phyloP scores from a whole-genome alignment of 2,113 vertebrate species.

The Phyllostomus discolor region DNA sequence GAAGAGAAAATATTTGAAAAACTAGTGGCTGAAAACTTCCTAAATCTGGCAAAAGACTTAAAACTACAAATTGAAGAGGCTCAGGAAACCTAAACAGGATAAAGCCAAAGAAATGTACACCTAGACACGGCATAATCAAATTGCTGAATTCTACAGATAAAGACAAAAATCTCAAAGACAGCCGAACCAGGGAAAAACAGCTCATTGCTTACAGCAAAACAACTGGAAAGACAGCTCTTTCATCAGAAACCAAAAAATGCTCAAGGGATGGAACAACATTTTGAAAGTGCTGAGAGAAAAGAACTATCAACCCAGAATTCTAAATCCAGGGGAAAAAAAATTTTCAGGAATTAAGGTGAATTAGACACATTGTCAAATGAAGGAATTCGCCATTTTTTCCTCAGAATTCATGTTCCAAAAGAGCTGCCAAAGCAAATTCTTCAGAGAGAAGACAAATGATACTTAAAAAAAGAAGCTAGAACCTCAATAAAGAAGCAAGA shows the following conservation, averaged over 20 bases:
- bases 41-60: background rate
- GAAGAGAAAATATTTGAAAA: background rate
- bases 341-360: background rate
- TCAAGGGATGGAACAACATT: background rate
- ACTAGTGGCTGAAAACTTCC: background rate
- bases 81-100: background rate
- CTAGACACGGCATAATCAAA: background rate
- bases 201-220: background rate
- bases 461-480: background rate
- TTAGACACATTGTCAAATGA: background rate
- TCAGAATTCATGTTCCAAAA: background rate
- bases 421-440: background rate
- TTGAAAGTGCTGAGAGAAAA: background rate
- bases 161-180: background rate
- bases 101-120: background rate
- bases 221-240: background rate
- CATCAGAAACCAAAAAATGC: background rate
- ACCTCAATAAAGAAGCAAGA: background rate
- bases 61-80: background rate
- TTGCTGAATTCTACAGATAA: background rate
- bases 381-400: background rate
- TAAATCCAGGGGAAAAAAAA: background rate
- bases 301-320: background rate
- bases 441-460: background rate
- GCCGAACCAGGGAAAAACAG: background rate